These are phyloP conservation scores for Aphelenchoides avenae DNA, from an alignment of 1,140 invertebrate species.

Conservation along the genomic window DNA sequence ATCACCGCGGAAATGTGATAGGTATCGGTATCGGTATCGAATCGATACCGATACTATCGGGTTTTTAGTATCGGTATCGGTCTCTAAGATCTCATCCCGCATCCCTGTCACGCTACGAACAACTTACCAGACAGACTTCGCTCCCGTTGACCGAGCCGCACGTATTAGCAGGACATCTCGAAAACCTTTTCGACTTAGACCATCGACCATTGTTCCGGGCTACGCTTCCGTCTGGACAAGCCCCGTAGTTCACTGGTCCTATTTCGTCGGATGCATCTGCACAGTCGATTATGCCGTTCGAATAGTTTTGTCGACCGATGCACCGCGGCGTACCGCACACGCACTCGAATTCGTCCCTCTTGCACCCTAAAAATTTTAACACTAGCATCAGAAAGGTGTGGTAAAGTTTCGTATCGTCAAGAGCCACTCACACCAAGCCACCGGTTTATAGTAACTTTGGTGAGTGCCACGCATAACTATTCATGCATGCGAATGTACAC, in stretches of 20 bases:
- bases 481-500: too few species aligned
- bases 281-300: conserved; percentile 46
- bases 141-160: conserved; percentile 35
- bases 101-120: not conserved
- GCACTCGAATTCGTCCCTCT: conserved; percentile 47
- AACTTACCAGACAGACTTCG: conserved; percentile 52
- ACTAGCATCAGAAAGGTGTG: too few species aligned
- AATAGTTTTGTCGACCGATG: conserved; percentile 27
- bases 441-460: too few species aligned
- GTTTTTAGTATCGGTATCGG: too few species aligned
- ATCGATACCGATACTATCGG: too few species aligned
- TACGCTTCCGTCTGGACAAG: conserved; percentile 13
- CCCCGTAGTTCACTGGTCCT: conserved; percentile 3
- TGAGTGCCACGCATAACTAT: too few species aligned
- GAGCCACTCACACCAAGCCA: too few species aligned
- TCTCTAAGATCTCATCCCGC: too few species aligned
- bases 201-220: conserved; percentile 12
- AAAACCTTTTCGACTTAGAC: conserved; percentile 2
- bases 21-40: not conserved
- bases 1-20: not conserved
- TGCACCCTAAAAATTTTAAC: conserved; percentile 49
- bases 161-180: conserved; percentile 5
- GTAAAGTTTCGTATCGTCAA: too few species aligned
- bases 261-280: conserved; percentile 54
- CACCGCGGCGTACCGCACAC: conserved; percentile 48